A percentile compares a stretch with the other conserved stretches of the same genome.
Evolutionary conservation across 2,113 vertebrate species (phyloP).

Genomic region (Chitala chitala): DNA sequence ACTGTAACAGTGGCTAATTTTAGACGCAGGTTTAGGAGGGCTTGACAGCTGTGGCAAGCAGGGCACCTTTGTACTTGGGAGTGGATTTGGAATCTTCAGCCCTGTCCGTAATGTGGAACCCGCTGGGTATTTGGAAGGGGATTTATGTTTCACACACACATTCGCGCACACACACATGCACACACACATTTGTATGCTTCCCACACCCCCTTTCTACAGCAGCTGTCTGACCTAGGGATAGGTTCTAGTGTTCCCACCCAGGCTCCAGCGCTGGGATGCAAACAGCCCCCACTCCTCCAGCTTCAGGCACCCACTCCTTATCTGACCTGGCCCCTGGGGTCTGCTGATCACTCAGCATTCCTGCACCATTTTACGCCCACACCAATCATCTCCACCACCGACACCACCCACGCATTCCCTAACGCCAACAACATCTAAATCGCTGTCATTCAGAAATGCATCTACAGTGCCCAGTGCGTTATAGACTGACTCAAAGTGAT

Average conservation of each 20-base stretch:
- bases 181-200: constrained; percentile 25
- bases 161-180: constrained; percentile 44
- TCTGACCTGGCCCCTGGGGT: background rate
- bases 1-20: constrained; percentile 14
- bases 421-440: too few relatives aligned
- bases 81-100: constrained; percentile 22
- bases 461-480: background rate
- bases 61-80: background rate
- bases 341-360: background rate
- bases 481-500: background rate
- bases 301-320: background rate
- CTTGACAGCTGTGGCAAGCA: background rate
- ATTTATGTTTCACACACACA: constrained; percentile 23
- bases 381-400: background rate
- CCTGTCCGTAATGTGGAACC: constrained; percentile 42
- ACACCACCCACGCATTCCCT: background rate
- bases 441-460: background rate
- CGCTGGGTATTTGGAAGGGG: constrained; percentile 24
- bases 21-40: background rate
- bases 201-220: constrained; percentile 5
- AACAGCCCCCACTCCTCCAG: background rate
- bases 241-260: constrained; percentile 1
- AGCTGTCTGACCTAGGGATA: constrained; percentile 9
- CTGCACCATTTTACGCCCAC: background rate
- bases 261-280: background rate